Evolutionary conservation across 2,113 vertebrate genomes (phyloP), one percentile per base, ranked within the genome.

Genomic region (Callionymus lyra): DNA sequence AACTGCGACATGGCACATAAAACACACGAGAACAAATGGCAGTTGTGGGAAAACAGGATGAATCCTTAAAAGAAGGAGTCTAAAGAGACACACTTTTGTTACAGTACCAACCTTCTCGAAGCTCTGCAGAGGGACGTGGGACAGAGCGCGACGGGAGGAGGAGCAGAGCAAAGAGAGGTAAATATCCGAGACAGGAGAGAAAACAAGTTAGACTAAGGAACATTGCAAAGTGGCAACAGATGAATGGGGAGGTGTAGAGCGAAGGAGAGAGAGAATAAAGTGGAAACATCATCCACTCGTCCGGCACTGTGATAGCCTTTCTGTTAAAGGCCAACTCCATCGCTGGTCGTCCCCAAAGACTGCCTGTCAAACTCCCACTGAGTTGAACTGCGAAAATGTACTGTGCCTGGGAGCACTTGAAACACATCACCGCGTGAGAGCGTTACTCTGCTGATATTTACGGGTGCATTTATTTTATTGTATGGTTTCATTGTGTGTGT

Each of bases 51-150:
- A 45, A 58, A 59, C 86, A 83, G 83, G 87, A 89, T 88, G 85
- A 85, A 82, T 59, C 85, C 81, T 33, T 18, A n/a, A 16, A 16
- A 87, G 86, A 87, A 88, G 67, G 47, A 66, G 55, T 67, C 38
- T 45, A 59, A 63, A 41, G 36, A 70, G 61, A 39, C 72, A 76
- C 60, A 60, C 47, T 45, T 40, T 57, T 1, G 14, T 61, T 61
- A 55, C 16, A 56, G 85, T 89, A 96, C 94, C 90, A 91, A 98
- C 94, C 93, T 93, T 98, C 94, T 95, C 94, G 69, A 27, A 81
- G 75, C 65, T 81, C 78, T 81, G 78, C 61, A 64, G 92, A 89
- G 86, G 89, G 86, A 59, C 59, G 85, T 86, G 86, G 89, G 86
- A 88, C 86, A 91, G 85, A 89, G 88, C 88, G 85, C 85, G 84